Evolutionary conservation across 2,113 vertebrate genomes (phyloP).

Genomic region (Tachycineta bicolor): DNA sequence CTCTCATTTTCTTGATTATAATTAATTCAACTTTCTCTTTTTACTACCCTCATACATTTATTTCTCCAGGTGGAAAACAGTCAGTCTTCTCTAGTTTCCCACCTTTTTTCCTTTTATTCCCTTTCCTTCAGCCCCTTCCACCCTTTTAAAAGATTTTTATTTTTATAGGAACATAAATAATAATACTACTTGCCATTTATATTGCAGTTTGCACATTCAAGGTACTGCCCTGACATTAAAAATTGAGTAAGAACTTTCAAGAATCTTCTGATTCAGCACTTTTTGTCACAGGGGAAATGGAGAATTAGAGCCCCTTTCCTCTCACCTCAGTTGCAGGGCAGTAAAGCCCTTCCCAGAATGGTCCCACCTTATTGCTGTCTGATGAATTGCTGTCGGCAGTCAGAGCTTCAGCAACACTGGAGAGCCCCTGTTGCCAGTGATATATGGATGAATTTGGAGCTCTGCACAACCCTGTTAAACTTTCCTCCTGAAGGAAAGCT

Average conservation of each 20-base stretch:
- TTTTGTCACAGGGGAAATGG: conserved; percentile 6
- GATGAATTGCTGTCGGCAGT: not conserved
- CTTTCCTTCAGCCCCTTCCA: not conserved
- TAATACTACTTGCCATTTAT: conserved; percentile 1
- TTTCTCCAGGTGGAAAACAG: not conserved
- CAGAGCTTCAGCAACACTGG: not conserved
- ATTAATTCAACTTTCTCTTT: not conserved
- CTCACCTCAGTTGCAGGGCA: not conserved
- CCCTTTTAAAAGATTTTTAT: not conserved
- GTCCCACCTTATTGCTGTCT: not conserved
- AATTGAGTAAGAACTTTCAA: conserved; percentile 36
- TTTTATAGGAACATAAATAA: conserved; percentile 49
- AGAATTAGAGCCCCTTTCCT: conserved; percentile 2
- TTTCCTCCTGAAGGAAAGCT: not conserved
- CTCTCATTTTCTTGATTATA: not conserved
- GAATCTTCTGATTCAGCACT: conserved; percentile 49
- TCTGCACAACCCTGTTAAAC: not conserved
- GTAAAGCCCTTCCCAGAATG: not conserved
- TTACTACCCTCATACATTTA: not conserved
- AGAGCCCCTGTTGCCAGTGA: not conserved
- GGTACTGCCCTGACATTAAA: conserved; percentile 1
- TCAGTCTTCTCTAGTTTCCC: not conserved
- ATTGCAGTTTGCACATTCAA: conserved; percentile 14
- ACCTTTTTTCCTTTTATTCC: not conserved
- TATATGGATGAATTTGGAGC: not conserved